Evolutionary conservation across 2,797 vertebrate genomes (phyloP), one percentile per base, ranked within the genome.

Genomic region (Zalophus californianus): DNA sequence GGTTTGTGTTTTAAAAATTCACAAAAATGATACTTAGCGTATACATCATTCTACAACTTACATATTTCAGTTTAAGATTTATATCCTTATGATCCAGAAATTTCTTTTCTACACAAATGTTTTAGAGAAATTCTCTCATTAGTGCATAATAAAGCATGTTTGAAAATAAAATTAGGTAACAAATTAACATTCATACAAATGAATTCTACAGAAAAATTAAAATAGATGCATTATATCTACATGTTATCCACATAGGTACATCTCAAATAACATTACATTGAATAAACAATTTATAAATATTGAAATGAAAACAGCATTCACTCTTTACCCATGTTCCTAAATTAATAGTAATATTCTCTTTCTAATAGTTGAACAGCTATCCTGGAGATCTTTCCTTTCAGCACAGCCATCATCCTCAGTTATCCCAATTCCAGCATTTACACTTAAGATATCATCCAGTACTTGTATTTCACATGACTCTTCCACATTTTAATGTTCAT

Each of bases 81-180:
- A 20, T 73, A n/a, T 56, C 35, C 58, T 27, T 79, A 66, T 82
- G 10, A 86, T 12, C 14, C 2, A 75, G 32, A 21, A 54, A 50
- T 18, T 95, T 96, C 38, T 70, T 27, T 78, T 91, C 80, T 44
- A 54, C 29, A 41, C 52, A 68, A 95, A 86, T 94, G 3, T 32
- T 70, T 50, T 91, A 83, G 29, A 94, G 66, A 91, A 84, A 60
- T 41, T 80, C 7, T 60, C 44, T 32, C 3, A 32, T 38, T 11
- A 27, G 41, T 72, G 0, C 2, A 48, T 75, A 95, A 78, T 35
- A 89, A 80, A 96, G 56, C 32, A 72, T 50, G n/a, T 73, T 95
- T 95, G 50, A 92, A 85, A 92, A 83, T 66, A 90, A 91, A 44
- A 29, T 58, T 14, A 79, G 15, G 68, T 41, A 86, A 92, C 64